Base-by-base conservation (phyloP, 1,140 invertebrate genomes). In the Caenorhabditis remanei region DNA sequence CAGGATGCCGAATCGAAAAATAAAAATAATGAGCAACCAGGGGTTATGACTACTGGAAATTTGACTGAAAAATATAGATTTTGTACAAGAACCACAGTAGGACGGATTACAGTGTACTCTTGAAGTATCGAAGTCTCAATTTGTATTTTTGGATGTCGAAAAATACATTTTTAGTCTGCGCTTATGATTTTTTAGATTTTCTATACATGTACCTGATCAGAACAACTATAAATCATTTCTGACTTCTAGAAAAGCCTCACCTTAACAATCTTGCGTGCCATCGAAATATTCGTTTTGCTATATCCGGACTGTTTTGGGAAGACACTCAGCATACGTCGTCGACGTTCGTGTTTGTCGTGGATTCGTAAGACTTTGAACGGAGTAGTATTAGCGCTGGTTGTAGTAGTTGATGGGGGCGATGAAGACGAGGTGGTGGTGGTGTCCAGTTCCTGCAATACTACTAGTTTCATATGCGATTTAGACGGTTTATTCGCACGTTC, bases 401-500 rank as follows among this genome's bases (percentile, higher is more conserved):
- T 46, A 46, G 65, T n/a, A 32, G 65, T 19, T 46, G 65, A 46
- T 8, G 41, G 2, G 2, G 46, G 11, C 9, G 67, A 71, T 8
- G 41, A 71, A 79, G 46, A 50, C 11, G 71, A 24, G 5, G 71
- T 50, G 7, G 71, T 50, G 16, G 46, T 79, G 46, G 19, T 79
- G 71, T 79, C 71, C 46, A 79, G 71, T 79, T 50, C 71, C 71
- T 79, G 13, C 71, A 79, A 79, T 21, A 50, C 71, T 79, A 50
- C 71, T 79, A 50, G 71, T 79, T 79, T 79, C 40, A 48, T 79
- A 79, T 43, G 13, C 40, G 24, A 19, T 79, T 24, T 63, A 9
- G 24, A 40, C 21, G 61, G 61, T 63, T 32, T 63, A 63, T 63
- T 63, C 61, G 61, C 61, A 63, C 56, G 61, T 40, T 32, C 61